Conservation (phyloP, 2,113 vertebrate genomes). For the Fregetta grallaria region DNA sequence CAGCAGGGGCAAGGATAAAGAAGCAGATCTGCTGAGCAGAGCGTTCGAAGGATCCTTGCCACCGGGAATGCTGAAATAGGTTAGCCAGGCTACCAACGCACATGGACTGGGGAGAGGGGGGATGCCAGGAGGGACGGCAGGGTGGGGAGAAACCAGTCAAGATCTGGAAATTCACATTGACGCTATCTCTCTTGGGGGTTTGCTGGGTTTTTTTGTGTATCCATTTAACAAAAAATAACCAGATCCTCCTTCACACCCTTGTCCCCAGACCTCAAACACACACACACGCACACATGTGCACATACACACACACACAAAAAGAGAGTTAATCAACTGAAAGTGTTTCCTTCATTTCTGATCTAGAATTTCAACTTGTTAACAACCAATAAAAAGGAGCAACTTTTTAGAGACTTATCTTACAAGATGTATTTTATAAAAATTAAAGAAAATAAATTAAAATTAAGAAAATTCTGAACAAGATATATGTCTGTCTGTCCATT, state of each 20-base stretch:
- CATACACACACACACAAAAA: neutral
- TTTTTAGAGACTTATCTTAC: slow-evolving; percentile 78
- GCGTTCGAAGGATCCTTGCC: neutral
- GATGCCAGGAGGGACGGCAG: slow-evolving; percentile 14
- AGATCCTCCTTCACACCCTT: slow-evolving; percentile 10
- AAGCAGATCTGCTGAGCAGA: slow-evolving; percentile 58
- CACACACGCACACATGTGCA: neutral
- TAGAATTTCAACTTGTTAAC: slow-evolving; percentile 76
- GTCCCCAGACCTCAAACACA: slow-evolving; percentile 15
- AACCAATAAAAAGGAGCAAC: slow-evolving; percentile 73
- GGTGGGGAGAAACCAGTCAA: slow-evolving; percentile 60
- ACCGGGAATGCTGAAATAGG: neutral
- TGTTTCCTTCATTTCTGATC: slow-evolving; percentile 74
- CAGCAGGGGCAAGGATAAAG: slow-evolving; percentile 40
- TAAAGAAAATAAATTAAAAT: slow-evolving; percentile 78
- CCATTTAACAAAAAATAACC: slow-evolving; percentile 73
- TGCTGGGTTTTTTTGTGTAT: slow-evolving; percentile 35
- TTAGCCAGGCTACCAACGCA: slow-evolving; percentile 60
- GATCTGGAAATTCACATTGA: slow-evolving; percentile 49
- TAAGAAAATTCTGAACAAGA: slow-evolving; percentile 70
- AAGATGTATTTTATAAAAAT: slow-evolving; percentile 82
- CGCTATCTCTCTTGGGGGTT: slow-evolving; percentile 20
- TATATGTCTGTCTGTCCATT: neutral
- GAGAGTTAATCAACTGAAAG: slow-evolving; percentile 75
- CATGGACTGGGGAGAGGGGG: slow-evolving; percentile 45